phyloP scores from a whole-genome alignment of 2,888 invertebrate genomes.

The Hydriomena furcata region DNA sequence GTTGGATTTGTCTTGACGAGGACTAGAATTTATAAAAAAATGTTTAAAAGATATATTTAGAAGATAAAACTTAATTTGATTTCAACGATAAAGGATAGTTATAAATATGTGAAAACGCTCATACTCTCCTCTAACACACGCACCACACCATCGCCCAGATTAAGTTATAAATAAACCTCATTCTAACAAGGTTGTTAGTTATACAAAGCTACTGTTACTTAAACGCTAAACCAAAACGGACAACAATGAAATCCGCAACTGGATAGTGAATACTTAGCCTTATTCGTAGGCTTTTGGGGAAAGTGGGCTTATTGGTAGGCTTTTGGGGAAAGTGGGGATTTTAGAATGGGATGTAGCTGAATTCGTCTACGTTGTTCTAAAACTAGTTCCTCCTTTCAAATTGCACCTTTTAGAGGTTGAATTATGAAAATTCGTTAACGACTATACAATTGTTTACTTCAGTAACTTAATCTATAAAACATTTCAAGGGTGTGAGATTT shows the following conservation, averaged over 20 bases:
- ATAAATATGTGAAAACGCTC: not conserved
- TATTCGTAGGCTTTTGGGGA: conserved; percentile 17
- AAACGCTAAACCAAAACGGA: conserved; percentile 32
- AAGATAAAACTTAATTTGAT: no score
- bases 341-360: not conserved
- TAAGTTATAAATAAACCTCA: conserved; percentile 48
- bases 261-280: conserved; percentile 22
- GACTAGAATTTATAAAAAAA: no score
- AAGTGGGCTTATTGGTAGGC: conserved; percentile 7
- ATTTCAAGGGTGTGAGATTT: no score
- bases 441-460: no score
- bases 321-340: conserved; percentile 14
- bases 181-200: conserved; percentile 51
- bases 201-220: conserved; percentile 33
- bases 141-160: conserved; percentile 29
- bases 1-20: no score
- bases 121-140: conserved; percentile 5
- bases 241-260: conserved; percentile 31
- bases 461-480: no score
- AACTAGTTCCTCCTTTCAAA: no score
- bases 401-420: no score
- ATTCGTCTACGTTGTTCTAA: no score
- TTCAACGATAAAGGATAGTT: no score
- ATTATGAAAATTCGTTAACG: no score
- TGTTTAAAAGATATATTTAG: no score